Conservation (phyloP, 2,797 vertebrate species). For the Margarornis squamiger region DNA sequence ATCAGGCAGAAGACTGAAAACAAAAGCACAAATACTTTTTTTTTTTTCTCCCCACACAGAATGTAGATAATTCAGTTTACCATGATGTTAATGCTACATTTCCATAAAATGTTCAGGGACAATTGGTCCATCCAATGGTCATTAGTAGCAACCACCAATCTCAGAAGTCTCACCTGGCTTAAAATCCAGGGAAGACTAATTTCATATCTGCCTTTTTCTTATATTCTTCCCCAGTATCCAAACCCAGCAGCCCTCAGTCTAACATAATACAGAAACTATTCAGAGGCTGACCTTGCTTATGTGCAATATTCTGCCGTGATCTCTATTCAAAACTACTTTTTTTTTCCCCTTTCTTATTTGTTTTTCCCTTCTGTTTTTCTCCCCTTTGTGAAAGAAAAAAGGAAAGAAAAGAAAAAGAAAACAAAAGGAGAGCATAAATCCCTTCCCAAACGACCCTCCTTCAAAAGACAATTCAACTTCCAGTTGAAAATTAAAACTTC, state of each 20-base stretch:
- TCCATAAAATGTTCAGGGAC: background rate
- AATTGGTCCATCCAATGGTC: too few relatives aligned
- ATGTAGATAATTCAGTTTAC: background rate
- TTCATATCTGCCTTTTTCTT: background rate
- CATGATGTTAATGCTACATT: background rate
- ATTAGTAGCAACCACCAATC: background rate
- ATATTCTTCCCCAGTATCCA: background rate
- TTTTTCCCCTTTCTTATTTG: background rate
- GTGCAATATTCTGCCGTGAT: background rate
- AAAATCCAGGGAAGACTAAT: background rate
- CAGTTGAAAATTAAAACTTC: background rate
- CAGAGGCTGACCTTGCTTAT: background rate
- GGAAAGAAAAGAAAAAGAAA: background rate
- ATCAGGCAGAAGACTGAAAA: background rate
- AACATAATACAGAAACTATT: background rate
- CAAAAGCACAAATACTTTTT: background rate
- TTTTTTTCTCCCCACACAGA: rapidly evolving
- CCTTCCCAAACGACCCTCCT: rapidly evolving
- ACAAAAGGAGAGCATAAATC: background rate
- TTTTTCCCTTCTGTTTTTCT: background rate
- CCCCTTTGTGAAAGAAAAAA: background rate
- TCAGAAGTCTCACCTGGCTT: background rate
- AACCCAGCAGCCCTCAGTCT: background rate
- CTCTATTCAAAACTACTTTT: background rate
- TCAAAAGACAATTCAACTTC: background rate